phyloP scores from a whole-genome alignment of 2,797 vertebrate genomes.

The Tangara arthus region DNA sequence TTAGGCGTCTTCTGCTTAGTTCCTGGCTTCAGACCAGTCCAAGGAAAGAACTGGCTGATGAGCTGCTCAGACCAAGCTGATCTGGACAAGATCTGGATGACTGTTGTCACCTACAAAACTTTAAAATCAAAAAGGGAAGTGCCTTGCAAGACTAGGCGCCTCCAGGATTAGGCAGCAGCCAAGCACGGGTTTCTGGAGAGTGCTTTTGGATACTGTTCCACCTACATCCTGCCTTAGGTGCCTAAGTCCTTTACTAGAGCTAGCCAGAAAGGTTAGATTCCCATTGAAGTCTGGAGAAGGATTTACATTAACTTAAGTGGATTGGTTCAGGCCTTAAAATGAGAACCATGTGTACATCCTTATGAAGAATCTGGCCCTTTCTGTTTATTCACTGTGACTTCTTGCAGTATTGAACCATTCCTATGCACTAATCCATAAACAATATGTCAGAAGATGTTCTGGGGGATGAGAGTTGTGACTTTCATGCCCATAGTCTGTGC shows the following conservation, averaged over 20 bases:
- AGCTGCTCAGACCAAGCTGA: slow-evolving; percentile 36
- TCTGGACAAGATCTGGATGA: slow-evolving; percentile 35
- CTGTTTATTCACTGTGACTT: slow-evolving; percentile 36
- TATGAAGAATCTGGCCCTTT: slow-evolving; percentile 17
- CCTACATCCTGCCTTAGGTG: slow-evolving; percentile 63
- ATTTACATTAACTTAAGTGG: slow-evolving; percentile 56
- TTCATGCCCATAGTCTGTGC: background rate
- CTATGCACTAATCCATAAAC: background rate
- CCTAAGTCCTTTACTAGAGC: slow-evolving; percentile 42
- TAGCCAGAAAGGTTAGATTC: slow-evolving; percentile 47
- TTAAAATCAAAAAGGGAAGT: slow-evolving; percentile 40
- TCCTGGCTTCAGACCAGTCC: slow-evolving; percentile 26
- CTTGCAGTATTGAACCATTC: background rate
- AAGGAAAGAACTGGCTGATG: slow-evolving; percentile 13
- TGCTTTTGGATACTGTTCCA: slow-evolving; percentile 54
- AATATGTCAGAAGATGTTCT: background rate
- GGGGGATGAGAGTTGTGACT: background rate
- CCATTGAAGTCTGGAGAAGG: slow-evolving; percentile 42
- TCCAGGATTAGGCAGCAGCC: slow-evolving; percentile 62
- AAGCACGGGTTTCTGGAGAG: slow-evolving; percentile 44
- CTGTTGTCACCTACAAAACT: slow-evolving; percentile 49
- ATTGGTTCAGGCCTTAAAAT: slow-evolving; percentile 49
- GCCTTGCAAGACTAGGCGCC: slow-evolving; percentile 50
- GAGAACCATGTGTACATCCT: slow-evolving; percentile 61
- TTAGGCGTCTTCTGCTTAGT: background rate